Evolutionary conservation across 2,888 invertebrate genomes (phyloP).

Genomic region (Cheiracanthium punctorium): DNA sequence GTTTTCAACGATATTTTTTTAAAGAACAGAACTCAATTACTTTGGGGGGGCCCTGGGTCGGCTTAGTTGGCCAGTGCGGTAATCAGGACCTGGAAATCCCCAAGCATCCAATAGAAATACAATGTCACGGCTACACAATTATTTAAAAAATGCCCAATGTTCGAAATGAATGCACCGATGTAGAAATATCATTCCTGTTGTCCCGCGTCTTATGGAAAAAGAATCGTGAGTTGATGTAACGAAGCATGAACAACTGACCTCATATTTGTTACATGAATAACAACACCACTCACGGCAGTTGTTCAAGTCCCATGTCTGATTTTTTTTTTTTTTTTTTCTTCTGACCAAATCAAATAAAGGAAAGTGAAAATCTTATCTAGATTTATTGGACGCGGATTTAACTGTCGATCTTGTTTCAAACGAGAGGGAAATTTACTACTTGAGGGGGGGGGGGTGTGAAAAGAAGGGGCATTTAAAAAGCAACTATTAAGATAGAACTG

Average conservation of each 20-base stretch:
- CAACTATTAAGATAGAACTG: too few species aligned
- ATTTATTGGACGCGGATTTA: too few species aligned
- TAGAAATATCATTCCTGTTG: conserved; percentile 19
- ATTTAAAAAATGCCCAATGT: neutral
- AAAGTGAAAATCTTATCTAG: neutral
- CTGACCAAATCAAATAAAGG: neutral
- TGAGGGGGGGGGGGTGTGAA: too few species aligned
- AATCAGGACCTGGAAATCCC: too few species aligned
- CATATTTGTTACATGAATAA: conserved; percentile 33
- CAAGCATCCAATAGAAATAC: neutral
- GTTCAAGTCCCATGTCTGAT: neutral
- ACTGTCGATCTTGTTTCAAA: too few species aligned
- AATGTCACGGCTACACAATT: neutral
- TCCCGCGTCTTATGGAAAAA: conserved; percentile 8
- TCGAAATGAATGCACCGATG: conserved; percentile 19
- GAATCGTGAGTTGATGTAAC: conserved; percentile 18
- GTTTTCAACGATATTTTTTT: too few species aligned
- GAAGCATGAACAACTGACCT: conserved; percentile 25
- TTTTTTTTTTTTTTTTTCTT: neutral
- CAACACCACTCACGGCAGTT: neutral
- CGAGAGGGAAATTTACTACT: too few species aligned
- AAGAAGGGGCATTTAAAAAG: too few species aligned
- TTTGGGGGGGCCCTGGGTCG: too few species aligned
- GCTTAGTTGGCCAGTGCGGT: too few species aligned
- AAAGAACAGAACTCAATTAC: too few species aligned